A percentile compares a stretch with the other conserved stretches of the same genome.
Conservation (phyloP, 2,888 invertebrate genomes). For the Herminia tarsipennalis region DNA sequence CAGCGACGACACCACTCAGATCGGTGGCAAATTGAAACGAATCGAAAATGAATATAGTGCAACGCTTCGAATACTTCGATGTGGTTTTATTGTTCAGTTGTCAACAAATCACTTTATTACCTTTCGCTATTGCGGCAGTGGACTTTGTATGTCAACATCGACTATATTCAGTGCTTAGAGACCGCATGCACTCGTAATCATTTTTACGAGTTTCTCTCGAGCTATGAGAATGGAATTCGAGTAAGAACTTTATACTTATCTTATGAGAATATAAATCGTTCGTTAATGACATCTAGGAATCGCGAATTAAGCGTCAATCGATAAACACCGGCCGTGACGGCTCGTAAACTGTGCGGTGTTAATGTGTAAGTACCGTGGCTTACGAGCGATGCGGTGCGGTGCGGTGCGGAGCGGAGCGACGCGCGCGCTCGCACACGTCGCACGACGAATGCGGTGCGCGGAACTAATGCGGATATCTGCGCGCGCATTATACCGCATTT, state of each 20-base stretch:
- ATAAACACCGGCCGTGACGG: slow-evolving; percentile 31
- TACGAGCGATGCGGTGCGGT: slow-evolving; percentile 26
- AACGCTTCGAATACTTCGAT: slow-evolving; percentile 12
- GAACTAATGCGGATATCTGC: slow-evolving; percentile 56
- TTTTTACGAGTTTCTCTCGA: not conserved
- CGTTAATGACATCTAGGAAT: slow-evolving; percentile 29
- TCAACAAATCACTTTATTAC: slow-evolving; percentile 10
- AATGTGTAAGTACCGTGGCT: slow-evolving; percentile 34
- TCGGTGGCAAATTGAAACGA: slow-evolving; percentile 39
- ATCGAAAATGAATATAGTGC: slow-evolving; percentile 38
- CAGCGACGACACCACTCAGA: slow-evolving; percentile 15
- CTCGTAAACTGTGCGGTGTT: slow-evolving; percentile 35
- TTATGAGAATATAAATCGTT: slow-evolving; percentile 23
- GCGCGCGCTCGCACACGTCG: slow-evolving; percentile 54
- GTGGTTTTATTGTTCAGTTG: slow-evolving; percentile 26
- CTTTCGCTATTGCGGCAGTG: not conserved
- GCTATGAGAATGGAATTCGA: not conserved
- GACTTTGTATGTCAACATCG: no score
- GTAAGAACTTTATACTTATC: slow-evolving; percentile 1
- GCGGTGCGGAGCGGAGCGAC: slow-evolving; percentile 15
- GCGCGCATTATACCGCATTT: slow-evolving; percentile 49
- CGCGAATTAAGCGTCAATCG: slow-evolving; percentile 27
- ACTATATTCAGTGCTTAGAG: no score
- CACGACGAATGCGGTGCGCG: slow-evolving; percentile 67
- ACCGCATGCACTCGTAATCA: no score